phyloP scores from a whole-genome alignment of 2,797 vertebrate species.

The Orientallactaga sibirica region DNA sequence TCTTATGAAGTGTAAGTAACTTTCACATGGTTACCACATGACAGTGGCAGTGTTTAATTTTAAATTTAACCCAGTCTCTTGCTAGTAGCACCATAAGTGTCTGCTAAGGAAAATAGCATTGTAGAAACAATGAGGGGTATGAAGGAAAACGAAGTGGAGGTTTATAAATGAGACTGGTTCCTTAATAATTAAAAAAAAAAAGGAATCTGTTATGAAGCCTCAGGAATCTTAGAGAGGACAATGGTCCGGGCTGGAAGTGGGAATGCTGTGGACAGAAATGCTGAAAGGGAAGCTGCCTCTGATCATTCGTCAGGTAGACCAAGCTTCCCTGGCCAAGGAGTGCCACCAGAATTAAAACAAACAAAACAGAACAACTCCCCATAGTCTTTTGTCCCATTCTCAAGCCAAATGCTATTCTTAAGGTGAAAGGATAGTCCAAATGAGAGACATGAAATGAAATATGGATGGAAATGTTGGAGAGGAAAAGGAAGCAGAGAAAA shows the following conservation, averaged over 20 bases:
- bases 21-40: neutral
- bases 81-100: neutral
- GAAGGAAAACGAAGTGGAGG: neutral
- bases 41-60: neutral
- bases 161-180: neutral
- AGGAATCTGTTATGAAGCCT: neutral
- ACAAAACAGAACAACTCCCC: neutral
- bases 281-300: neutral
- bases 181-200: neutral
- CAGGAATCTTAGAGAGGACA: neutral
- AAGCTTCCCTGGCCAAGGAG: neutral
- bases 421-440: neutral
- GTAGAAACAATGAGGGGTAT: neutral
- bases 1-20: neutral
- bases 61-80: too few species aligned
- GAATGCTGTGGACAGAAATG: neutral
- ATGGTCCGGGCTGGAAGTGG: neutral
- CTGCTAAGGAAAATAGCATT: neutral
- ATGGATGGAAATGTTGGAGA: rapidly evolving
- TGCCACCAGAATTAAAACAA: neutral
- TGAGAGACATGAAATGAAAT: neutral
- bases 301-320: neutral
- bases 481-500: neutral
- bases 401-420: neutral
- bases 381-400: neutral